Conservation (phyloP, 2,888 invertebrate species). For the Corbicula japonica region DNA sequence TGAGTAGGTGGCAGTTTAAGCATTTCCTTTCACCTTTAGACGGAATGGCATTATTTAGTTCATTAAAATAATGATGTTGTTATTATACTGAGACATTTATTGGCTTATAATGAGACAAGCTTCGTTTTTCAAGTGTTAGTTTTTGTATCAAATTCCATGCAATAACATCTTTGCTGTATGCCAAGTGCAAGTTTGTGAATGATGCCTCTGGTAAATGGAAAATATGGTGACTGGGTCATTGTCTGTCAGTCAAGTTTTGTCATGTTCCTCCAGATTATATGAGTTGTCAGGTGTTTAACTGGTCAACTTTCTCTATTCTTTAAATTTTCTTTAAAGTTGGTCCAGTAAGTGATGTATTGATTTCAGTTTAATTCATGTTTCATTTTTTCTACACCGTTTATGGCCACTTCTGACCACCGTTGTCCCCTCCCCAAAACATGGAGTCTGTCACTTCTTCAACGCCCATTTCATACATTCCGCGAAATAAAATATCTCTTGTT, state of each 20-base stretch:
- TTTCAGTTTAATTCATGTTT: neutral
- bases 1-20: slow-evolving; percentile 18
- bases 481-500: slow-evolving; percentile 25
- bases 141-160: slow-evolving; percentile 34
- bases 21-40: slow-evolving; percentile 25
- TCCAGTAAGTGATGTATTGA: no score
- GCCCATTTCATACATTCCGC: slow-evolving; percentile 27
- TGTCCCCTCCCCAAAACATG: slow-evolving; percentile 12
- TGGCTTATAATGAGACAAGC: slow-evolving; percentile 14
- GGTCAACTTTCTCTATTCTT: no score
- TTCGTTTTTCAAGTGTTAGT: slow-evolving; percentile 17
- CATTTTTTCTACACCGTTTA: neutral
- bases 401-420: neutral
- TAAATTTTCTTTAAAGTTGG: no score
- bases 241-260: no score
- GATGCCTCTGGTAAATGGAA: no score
- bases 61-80: slow-evolving; percentile 9
- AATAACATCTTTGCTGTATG: neutral
- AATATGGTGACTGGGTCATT: no score
- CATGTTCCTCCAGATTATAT: no score
- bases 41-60: slow-evolving; percentile 14
- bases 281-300: no score
- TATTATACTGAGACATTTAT: slow-evolving; percentile 32
- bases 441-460: slow-evolving; percentile 18
- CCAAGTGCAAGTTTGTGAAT: no score